Base-by-base conservation (phyloP, 2,888 invertebrate genomes). In the Hedya salicella region DNA sequence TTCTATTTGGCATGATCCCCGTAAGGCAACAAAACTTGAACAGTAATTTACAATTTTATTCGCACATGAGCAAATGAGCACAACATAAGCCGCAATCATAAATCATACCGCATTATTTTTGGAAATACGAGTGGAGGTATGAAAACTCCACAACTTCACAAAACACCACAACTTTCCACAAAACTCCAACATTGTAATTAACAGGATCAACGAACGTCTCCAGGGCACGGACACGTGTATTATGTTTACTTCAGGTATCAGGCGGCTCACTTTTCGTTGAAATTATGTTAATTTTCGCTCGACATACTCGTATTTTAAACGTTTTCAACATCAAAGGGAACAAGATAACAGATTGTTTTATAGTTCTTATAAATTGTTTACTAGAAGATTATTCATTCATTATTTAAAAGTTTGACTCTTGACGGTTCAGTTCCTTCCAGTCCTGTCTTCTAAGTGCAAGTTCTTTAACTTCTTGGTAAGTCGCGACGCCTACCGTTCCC, bases 161-260 rank as follows among this genome's bases (percentile, higher is more conserved):
- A 6, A 25, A 25, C 25, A n/a, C 25, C 25, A 25, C 68, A 73
- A 72, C 72, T 70, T 72, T 74, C 50, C 25, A 19, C 36, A 16
- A 49, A 71, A 69, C 72, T 69, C 66, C 48, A 57, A 61, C 53
- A 48, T 56, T 68, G 71, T 73, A 77, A 77, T 77, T 77, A 75
- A 70, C 69, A 69, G 69, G 69, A 71, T 70, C 69, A 75, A 77
- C 74, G 75, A 72, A 73, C 73, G 64, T 72, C 71, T 68, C 65
- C 32, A 49, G 72, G 69, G 69, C n/a, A 19, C 62, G 67, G 66
- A 17, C 68, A 36, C 44, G 52, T 64, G 65, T 39, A 39, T n/a
- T 46, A 54, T n/a, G 54, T 54, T 66, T 54, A 62, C 62, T 53
- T 36, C 25, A 21, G 11, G 30, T 56, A n/a, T 25, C 32, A 50